These are phyloP conservation scores for Hylaeus volcanicus DNA, from an alignment of 1,140 invertebrate species.

Conservation along the genomic window DNA sequence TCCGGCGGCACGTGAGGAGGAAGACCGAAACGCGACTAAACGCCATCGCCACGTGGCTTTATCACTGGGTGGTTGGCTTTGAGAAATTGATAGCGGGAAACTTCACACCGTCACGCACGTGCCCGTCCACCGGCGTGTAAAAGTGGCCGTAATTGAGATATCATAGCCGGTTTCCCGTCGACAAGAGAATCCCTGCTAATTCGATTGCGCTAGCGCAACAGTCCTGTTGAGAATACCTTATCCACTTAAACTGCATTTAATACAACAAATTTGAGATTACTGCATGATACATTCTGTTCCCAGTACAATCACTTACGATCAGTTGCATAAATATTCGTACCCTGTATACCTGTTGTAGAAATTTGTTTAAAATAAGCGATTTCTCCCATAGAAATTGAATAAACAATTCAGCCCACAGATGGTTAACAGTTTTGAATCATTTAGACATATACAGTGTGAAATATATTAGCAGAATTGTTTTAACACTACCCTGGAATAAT, in stretches of 20 bases:
- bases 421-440: too few species aligned
- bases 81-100: constrained; percentile 56
- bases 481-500: too few species aligned
- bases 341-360: too few species aligned
- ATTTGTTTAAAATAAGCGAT: too few species aligned
- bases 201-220: not conserved
- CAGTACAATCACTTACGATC: too few species aligned
- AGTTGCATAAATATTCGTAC: too few species aligned
- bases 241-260: not conserved
- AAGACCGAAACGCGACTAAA: constrained; percentile 31
- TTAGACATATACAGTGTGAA: too few species aligned
- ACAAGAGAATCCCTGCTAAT: constrained; percentile 58
- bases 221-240: not conserved
- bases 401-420: too few species aligned
- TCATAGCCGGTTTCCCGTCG: constrained; percentile 59
- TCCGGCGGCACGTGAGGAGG: constrained; percentile 25
- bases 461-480: too few species aligned
- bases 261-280: not conserved
- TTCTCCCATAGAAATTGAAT: too few species aligned
- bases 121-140: constrained; percentile 43
- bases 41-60: constrained; percentile 54
- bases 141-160: constrained; percentile 72
- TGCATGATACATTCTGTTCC: too few species aligned
- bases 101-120: constrained; percentile 55
- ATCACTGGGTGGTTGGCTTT: constrained; percentile 42